Conservation (phyloP, 2,888 invertebrate species). For the Agonopterix alstromeriana region DNA sequence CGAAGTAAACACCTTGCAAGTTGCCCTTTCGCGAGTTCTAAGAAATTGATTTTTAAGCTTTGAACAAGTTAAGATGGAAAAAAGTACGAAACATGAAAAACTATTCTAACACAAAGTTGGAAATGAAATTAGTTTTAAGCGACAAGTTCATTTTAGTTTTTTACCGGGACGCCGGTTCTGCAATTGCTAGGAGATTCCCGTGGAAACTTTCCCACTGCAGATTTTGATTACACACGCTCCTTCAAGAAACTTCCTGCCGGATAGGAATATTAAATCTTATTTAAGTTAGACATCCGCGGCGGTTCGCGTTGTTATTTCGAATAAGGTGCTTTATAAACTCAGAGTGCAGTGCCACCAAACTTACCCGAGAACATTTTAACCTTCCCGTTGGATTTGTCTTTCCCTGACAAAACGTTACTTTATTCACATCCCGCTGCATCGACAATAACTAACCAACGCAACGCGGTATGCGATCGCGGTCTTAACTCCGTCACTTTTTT, state of each 20-base stretch:
- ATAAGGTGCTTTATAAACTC: constrained; percentile 70
- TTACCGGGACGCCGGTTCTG: constrained; percentile 57
- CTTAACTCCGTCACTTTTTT: too few species aligned
- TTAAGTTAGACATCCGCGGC: constrained; percentile 72
- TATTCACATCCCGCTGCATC: constrained; percentile 26
- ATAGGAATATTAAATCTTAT: constrained; percentile 77
- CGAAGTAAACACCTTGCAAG: constrained; percentile 59
- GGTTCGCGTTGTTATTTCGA: constrained; percentile 71
- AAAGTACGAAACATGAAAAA: constrained; percentile 59
- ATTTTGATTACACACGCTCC: constrained; percentile 76
- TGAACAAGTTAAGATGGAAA: constrained; percentile 53
- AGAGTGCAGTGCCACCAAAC: constrained; percentile 32
- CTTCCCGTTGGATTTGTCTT: constrained; percentile 32
- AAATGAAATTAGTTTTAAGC: constrained; percentile 74
- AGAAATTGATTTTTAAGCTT: constrained; percentile 73
- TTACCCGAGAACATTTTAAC: constrained; percentile 49
- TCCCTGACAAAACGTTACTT: constrained; percentile 31
- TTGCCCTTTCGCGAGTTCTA: constrained; percentile 53
- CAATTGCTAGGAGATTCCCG: constrained; percentile 65
- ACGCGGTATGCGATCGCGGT: too few species aligned
- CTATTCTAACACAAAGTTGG: constrained; percentile 68
- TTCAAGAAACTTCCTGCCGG: constrained; percentile 66
- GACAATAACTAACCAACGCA: constrained; percentile 18
- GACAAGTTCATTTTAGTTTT: constrained; percentile 74
- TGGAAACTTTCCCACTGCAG: constrained; percentile 64